Percentiles rank a stretch among this genome's conserved stretches.
Conservation (phyloP, 1,140 invertebrate genomes). For the Probaryconus sp. region DNA sequence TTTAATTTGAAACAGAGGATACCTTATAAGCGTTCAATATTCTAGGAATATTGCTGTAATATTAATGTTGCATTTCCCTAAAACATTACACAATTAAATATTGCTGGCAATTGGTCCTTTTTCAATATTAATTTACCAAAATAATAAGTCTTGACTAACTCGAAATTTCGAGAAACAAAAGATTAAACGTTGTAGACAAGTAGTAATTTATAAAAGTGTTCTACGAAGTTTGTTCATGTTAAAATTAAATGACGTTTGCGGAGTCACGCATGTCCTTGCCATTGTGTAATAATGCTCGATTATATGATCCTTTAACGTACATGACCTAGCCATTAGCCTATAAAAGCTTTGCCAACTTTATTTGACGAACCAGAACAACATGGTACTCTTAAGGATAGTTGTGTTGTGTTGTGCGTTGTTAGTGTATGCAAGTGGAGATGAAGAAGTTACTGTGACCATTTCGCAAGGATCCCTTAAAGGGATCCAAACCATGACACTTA, state of each 20-base stretch:
- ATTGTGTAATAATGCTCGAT: conserved; percentile 58
- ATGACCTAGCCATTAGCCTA: conserved; percentile 33
- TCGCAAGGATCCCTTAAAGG: conserved; percentile 70
- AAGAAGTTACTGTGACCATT: conserved; percentile 67
- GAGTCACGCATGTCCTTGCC: conserved; percentile 7
- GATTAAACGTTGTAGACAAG: too few relatives aligned
- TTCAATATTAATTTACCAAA: too few relatives aligned
- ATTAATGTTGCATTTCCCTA: too few relatives aligned
- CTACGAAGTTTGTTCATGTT: too few relatives aligned
- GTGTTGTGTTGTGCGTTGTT: conserved; percentile 52
- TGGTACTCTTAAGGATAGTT: conserved; percentile 60
- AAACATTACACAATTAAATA: too few relatives aligned
- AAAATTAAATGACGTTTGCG: conserved; percentile 5
- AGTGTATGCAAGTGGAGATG: conserved; percentile 41
- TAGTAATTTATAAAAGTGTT: too few relatives aligned
- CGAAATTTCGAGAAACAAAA: too few relatives aligned
- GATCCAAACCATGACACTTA: conserved; percentile 61
- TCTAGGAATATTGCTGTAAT: too few relatives aligned
- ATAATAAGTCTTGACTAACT: too few relatives aligned
- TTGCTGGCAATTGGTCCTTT: too few relatives aligned
- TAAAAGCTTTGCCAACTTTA: conserved; percentile 41
- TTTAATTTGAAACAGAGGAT: not conserved
- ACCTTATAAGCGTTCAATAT: too few relatives aligned
- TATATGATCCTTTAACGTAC: conserved; percentile 22
- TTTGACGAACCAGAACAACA: conserved; percentile 31